These are phyloP conservation scores for Formicarius rufipectus DNA, from an alignment of 2,113 vertebrate species.

Conservation along the genomic window DNA sequence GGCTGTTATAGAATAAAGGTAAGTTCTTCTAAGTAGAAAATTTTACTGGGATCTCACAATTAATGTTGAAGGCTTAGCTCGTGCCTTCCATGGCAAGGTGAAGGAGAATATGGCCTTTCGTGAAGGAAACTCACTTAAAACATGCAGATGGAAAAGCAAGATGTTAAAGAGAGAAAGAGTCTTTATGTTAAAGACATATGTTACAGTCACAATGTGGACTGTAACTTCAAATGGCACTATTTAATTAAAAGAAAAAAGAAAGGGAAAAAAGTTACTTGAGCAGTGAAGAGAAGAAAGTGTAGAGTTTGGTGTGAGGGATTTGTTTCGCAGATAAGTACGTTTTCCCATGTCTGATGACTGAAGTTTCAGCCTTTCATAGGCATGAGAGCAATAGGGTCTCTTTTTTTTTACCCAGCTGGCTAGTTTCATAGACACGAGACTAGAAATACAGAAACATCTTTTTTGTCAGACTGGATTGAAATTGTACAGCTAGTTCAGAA, in stretches of 20 bases:
- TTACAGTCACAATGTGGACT: not conserved
- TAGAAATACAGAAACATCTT: too few species aligned
- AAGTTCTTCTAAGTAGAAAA: not conserved
- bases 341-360: not conserved
- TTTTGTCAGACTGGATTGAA: conserved; percentile 2
- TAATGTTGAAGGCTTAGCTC: not conserved
- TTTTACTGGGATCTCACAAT: not conserved
- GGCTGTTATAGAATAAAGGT: not conserved
- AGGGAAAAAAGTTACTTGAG: not conserved
- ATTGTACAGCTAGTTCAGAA: not conserved
- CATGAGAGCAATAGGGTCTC: not conserved
- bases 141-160: not conserved
- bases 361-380: not conserved
- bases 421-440: not conserved
- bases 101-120: not conserved
- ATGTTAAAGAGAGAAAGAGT: not conserved
- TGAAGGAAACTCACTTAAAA: not conserved
- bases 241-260: not conserved
- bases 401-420: not conserved
- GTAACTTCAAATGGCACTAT: not conserved
- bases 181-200: not conserved
- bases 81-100: not conserved
- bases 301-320: not conserved
- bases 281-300: not conserved
- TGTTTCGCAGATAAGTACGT: not conserved